These are phyloP conservation scores for Tenthredo distinguenda DNA, from an alignment of 2,888 invertebrate species.

Conservation along the genomic window DNA sequence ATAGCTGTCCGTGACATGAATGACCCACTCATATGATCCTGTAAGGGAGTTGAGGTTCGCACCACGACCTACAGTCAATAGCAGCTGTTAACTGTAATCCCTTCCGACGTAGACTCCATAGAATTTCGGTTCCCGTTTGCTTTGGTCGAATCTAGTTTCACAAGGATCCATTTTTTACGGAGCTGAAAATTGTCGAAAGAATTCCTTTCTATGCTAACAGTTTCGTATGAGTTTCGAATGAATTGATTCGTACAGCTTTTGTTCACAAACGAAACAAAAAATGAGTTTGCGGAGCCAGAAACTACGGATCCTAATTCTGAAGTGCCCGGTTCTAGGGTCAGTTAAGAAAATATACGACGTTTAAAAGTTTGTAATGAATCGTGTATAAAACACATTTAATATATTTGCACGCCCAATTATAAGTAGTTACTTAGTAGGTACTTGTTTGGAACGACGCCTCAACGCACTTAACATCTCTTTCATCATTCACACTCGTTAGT, in stretches of 20 bases:
- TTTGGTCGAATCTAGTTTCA: neutral
- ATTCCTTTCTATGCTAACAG: neutral
- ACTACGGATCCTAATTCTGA: neutral
- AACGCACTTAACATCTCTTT: slow-evolving; percentile 9
- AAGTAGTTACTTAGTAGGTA: neutral
- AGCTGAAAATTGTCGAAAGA: neutral
- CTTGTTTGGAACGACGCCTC: neutral
- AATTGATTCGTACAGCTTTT: neutral
- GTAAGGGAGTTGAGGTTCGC: neutral
- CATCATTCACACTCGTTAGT: neutral
- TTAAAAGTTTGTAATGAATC: neutral
- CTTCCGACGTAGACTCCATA: neutral
- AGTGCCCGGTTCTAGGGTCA: neutral
- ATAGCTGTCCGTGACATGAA: neutral
- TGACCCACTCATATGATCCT: neutral
- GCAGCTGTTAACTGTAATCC: neutral
- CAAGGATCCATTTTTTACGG: neutral
- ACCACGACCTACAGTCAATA: neutral
- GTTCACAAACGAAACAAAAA: neutral
- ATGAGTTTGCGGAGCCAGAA: neutral
- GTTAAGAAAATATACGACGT: neutral
- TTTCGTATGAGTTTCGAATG: neutral
- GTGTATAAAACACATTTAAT: neutral
- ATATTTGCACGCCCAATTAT: neutral
- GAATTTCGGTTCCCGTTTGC: neutral